A percentile compares a stretch with the other conserved stretches of the same genome.
Evolutionary conservation across 2,888 invertebrate species (phyloP).

Genomic region (Microdon myrmicae): DNA sequence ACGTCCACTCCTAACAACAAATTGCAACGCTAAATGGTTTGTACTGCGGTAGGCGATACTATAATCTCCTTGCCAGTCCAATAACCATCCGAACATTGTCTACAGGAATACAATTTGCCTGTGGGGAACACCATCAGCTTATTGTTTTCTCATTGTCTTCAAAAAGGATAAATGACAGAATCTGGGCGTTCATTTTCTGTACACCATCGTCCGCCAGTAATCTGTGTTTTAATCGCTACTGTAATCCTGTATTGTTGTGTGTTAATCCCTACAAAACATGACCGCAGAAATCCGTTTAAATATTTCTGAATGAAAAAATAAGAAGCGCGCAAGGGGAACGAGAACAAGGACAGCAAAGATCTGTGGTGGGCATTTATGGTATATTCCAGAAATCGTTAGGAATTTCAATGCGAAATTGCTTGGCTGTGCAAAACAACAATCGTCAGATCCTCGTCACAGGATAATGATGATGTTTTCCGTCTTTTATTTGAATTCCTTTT

Average conservation of each 20-base stretch:
- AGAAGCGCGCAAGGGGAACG: conserved; percentile 12
- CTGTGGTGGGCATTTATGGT: conserved; percentile 4
- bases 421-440: conserved; percentile 22
- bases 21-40: too few species aligned
- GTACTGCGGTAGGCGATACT: too few species aligned
- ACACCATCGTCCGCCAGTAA: conserved; percentile 18
- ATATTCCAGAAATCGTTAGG: conserved; percentile 23
- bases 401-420: conserved; percentile 28
- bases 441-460: conserved; percentile 19
- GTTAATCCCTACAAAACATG: conserved; percentile 40
- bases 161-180: not conserved
- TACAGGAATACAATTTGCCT: too few species aligned
- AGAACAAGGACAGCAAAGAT: conserved; percentile 16
- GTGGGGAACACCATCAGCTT: too few species aligned
- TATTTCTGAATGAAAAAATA: conserved; percentile 32
- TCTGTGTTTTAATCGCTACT: conserved; percentile 42
- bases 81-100: too few species aligned
- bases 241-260: conserved; percentile 21
- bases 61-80: too few species aligned
- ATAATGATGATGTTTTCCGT: conserved; percentile 43
- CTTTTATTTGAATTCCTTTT: conserved; percentile 12
- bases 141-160: conserved; percentile 26
- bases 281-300: conserved; percentile 35
- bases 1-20: too few species aligned
- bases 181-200: not conserved